A percentile compares a stretch with the other conserved stretches of the same genome.
Evolutionary conservation across 2,888 invertebrate species (phyloP).

Genomic region (Patella ulyssiponensis): DNA sequence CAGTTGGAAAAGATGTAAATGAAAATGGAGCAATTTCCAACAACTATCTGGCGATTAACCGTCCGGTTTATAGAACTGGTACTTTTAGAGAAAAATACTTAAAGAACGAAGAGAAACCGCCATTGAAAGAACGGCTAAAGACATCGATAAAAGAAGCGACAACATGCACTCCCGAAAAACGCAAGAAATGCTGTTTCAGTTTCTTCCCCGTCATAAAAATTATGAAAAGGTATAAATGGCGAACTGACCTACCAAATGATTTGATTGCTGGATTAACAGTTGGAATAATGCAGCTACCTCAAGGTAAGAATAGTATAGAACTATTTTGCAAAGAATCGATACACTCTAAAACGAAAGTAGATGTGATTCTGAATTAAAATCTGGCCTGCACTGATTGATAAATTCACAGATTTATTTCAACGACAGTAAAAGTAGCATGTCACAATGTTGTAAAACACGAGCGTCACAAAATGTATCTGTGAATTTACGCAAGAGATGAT

Average conservation of each 20-base stretch:
- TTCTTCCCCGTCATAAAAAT: conserved; percentile 65
- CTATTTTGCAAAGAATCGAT: too few species aligned
- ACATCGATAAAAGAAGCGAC: conserved; percentile 28
- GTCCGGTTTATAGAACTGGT: conserved; percentile 38
- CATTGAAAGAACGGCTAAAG: conserved; percentile 18
- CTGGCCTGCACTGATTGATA: too few species aligned
- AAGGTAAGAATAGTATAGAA: conserved; percentile 61
- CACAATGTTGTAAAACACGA: too few species aligned
- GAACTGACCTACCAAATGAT: conserved; percentile 79
- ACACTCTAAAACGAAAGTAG: too few species aligned
- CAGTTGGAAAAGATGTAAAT: not conserved
- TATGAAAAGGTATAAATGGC: conserved; percentile 64
- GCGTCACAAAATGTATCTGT: too few species aligned
- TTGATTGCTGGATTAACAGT: conserved; percentile 88
- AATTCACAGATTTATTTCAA: too few species aligned
- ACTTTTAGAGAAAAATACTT: conserved; percentile 40
- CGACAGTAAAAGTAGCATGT: too few species aligned
- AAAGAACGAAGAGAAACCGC: conserved; percentile 24
- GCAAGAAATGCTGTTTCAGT: conserved; percentile 41
- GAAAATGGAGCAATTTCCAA: not conserved
- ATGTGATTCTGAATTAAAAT: too few species aligned
- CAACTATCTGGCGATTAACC: conserved; percentile 25
- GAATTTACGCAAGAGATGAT: too few species aligned
- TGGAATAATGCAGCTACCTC: conserved; percentile 74
- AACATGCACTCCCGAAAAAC: conserved; percentile 45